These are phyloP conservation scores for Sesia bembeciformis DNA, from an alignment of 2,888 invertebrate species.

Conservation along the genomic window DNA sequence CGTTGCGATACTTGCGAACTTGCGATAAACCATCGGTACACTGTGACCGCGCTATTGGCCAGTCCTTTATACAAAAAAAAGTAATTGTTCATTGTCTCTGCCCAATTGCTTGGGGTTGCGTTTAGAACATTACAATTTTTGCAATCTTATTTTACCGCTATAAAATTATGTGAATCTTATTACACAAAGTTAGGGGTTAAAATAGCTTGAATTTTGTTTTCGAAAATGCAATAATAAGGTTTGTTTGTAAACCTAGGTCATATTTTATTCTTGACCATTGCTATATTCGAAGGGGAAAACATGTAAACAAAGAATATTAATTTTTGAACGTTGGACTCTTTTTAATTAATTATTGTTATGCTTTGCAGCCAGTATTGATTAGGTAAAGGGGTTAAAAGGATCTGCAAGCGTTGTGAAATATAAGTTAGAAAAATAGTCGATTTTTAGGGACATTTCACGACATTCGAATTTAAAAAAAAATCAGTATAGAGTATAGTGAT, in stretches of 20 bases:
- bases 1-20: too few relatives aligned
- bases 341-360: too few relatives aligned
- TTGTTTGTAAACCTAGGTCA: constrained; percentile 8
- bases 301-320: not conserved
- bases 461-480: too few relatives aligned
- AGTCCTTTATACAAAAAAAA: constrained; percentile 18
- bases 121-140: not conserved
- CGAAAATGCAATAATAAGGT: too few relatives aligned
- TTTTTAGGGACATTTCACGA: too few relatives aligned
- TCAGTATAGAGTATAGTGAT: too few relatives aligned
- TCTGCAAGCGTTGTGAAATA: too few relatives aligned
- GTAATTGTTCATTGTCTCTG: constrained; percentile 37
- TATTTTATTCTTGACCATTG: constrained; percentile 8
- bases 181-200: not conserved
- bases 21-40: not conserved
- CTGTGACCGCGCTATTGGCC: constrained; percentile 14
- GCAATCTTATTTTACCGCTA: not conserved
- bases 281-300: not conserved
- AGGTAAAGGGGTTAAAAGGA: too few relatives aligned
- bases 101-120: constrained; percentile 29
- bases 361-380: too few relatives aligned
- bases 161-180: not conserved
- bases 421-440: too few relatives aligned
- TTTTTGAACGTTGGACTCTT: too few relatives aligned
- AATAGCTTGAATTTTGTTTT: not conserved